Conservation (phyloP, 2,113 vertebrate species). For the Tragulus kanchil region DNA sequence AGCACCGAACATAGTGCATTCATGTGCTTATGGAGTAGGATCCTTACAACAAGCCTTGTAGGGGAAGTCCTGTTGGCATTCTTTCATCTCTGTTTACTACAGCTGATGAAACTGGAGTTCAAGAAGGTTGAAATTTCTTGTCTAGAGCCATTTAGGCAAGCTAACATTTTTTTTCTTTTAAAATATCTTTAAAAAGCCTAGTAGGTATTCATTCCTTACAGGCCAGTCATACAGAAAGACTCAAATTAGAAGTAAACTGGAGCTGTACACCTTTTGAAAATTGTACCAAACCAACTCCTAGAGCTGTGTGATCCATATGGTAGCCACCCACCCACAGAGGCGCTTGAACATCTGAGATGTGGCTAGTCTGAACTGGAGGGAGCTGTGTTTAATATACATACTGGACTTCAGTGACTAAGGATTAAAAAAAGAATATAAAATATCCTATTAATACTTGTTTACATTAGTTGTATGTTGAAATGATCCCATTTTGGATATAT, state of each 20-base stretch:
- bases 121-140: background rate
- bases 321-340: too few relatives aligned
- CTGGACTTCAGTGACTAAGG: background rate
- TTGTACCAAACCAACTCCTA: background rate
- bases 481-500: background rate
- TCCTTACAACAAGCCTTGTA: background rate
- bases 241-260: background rate
- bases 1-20: background rate
- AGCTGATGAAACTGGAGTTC: background rate
- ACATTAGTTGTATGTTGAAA: background rate
- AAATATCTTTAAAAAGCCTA: background rate
- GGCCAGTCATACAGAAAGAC: background rate
- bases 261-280: background rate
- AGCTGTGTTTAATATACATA: background rate
- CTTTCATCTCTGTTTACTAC: slow-evolving; percentile 35
- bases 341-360: background rate
- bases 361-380: too few relatives aligned
- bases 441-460: background rate
- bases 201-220: background rate
- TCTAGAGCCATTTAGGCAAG: background rate
- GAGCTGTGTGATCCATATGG: background rate
- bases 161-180: background rate
- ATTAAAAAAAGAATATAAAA: background rate
- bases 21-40: background rate
- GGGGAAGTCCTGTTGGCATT: background rate